Evolutionary conservation across 2,888 invertebrate species (phyloP).

Genomic region (Ectobius pallidus): DNA sequence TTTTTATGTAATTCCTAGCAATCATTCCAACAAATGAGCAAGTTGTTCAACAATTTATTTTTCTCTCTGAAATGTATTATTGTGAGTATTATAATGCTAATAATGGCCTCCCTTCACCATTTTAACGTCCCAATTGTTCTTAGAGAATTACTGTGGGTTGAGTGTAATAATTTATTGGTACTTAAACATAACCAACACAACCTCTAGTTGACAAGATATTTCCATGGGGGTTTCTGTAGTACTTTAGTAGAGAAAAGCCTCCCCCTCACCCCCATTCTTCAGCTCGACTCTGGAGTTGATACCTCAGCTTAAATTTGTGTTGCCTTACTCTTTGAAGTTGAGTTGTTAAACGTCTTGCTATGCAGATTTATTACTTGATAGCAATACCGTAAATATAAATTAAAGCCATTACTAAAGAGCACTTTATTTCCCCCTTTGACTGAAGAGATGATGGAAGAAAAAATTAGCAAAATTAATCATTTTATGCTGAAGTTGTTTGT

Average conservation of each 20-base stretch:
- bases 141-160: slow-evolving; percentile 29
- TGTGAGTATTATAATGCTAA: slow-evolving; percentile 29
- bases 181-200: slow-evolving; percentile 32
- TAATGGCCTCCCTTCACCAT: slow-evolving; percentile 34
- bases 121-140: slow-evolving; percentile 21
- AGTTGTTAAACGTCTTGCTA: slow-evolving; percentile 29
- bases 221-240: slow-evolving; percentile 11
- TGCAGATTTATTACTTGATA: slow-evolving; percentile 34
- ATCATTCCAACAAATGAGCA: slow-evolving; percentile 38
- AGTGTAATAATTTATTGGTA: slow-evolving; percentile 40
- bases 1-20: slow-evolving; percentile 36
- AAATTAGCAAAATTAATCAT: not conserved
- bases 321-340: slow-evolving; percentile 30
- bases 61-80: slow-evolving; percentile 39
- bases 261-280: slow-evolving; percentile 14
- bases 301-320: slow-evolving; percentile 34
- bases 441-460: too few species aligned
- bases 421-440: too few species aligned
- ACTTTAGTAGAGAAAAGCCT: slow-evolving; percentile 20
- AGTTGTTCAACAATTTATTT: slow-evolving; percentile 21
- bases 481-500: slow-evolving; percentile 35
- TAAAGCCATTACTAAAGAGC: slow-evolving; percentile 5
- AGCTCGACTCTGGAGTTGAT: slow-evolving; percentile 20
- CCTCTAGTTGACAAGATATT: slow-evolving; percentile 23
- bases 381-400: slow-evolving; percentile 37